These are phyloP conservation scores for Timema cristinae DNA, from an alignment of 2,888 invertebrate genomes.

Conservation along the genomic window DNA sequence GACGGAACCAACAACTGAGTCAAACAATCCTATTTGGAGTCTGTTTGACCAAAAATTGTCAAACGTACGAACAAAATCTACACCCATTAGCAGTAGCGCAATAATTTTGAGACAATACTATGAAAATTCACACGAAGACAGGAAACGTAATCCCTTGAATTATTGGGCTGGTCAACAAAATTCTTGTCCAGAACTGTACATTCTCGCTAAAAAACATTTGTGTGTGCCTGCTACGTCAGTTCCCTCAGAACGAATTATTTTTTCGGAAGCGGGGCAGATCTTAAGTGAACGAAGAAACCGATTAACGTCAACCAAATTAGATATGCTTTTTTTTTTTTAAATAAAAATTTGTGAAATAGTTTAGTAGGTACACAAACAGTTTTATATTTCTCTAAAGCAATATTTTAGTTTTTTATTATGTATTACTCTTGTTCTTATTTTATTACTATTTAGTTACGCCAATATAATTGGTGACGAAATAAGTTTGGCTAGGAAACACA, in stretches of 20 bases:
- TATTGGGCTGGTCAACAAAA: neutral
- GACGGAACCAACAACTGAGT: too few species aligned
- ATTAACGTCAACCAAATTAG: too few species aligned
- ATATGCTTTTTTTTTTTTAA: too few species aligned
- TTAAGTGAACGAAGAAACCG: neutral
- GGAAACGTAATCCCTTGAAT: neutral
- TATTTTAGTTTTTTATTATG: too few species aligned
- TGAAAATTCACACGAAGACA: neutral
- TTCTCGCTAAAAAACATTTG: neutral
- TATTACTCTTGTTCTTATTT: too few species aligned
- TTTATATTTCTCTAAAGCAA: too few species aligned
- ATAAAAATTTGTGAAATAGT: too few species aligned
- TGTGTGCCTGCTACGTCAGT: conserved; percentile 3
- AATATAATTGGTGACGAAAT: too few species aligned
- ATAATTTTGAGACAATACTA: neutral
- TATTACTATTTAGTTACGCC: too few species aligned
- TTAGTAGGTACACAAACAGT: too few species aligned
- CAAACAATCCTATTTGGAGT: neutral
- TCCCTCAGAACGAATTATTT: neutral
- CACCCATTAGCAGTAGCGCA: neutral
- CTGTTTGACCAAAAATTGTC: neutral
- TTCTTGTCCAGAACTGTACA: neutral
- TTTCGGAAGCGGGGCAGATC: conserved; percentile 1
- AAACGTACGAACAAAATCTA: neutral
- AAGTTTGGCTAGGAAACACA: too few species aligned